Evolutionary conservation across 1,140 invertebrate genomes (phyloP), one percentile per base, ranked within the genome.

Genomic region (Macrostomum lignano): DNA sequence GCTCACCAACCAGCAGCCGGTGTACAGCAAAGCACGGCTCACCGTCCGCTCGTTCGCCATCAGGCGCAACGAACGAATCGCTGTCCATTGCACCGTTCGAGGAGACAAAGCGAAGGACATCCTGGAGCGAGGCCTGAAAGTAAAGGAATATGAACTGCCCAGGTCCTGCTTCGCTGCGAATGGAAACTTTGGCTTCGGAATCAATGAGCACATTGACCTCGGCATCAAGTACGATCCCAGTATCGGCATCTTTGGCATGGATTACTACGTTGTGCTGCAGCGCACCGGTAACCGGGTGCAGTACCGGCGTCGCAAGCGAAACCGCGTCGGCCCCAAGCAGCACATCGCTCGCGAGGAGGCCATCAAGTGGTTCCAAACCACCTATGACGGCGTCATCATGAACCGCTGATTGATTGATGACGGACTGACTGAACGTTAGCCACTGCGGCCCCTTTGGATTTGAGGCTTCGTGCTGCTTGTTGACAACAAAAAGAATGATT

Each of bases 301-400:
- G 13, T 76, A 93, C 54, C 71, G 84, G 50, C 69, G 81, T 52
- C 68, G 72, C 42, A 79, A 77, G 59, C 76, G 71, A 42, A 78
- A 78, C 21, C 72, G 70, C 50, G 74, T 96, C 61, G 91, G 91
- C 30, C 70, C 72, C 51, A 69, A 68, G 36, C 88, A 98, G 52
- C 70, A 74, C 44, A 63, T 96, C 35, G 75, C 69, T 23, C 93
- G 91, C 59, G 88, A 96, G 61, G 88, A 98, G 60, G 75, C 84
- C 35, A 94, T 96, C 74, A 96, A 96, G 62, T 98, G 88, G 86
- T 98, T 98, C 70, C 88, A 98, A 64, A 78, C 91, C 64, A 96
- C 94, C 10, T 33, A 17, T 33, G 32, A 33, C 11, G 32, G 32
- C 26, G 17, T 33, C 17, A 14, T 33, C 6, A 14, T 33, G 13